phyloP scores from a whole-genome alignment of 2,888 invertebrate genomes.

The Noctua pronuba region DNA sequence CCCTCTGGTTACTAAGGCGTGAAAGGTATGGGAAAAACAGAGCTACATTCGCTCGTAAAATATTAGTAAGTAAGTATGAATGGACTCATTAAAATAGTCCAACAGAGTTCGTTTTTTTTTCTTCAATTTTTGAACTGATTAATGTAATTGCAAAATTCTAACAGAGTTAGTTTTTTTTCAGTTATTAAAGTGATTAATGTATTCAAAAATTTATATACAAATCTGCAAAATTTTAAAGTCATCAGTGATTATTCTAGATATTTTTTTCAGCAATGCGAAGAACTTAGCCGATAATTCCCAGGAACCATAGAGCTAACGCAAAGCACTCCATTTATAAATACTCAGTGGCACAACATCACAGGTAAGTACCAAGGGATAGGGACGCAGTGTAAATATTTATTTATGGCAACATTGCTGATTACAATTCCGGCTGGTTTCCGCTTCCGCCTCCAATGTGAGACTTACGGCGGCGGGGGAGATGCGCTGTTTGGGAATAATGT shows the following conservation, averaged over 20 bases:
- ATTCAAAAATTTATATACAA: neutral
- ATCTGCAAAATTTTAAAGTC: neutral
- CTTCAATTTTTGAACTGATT: no score
- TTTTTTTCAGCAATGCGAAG: neutral
- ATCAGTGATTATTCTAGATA: neutral
- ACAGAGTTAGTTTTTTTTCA: neutral
- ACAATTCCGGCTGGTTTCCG: constrained; percentile 42
- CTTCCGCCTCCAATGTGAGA: constrained; percentile 37
- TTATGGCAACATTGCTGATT: constrained; percentile 62
- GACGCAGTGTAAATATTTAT: constrained; percentile 68
- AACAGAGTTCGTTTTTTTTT: neutral
- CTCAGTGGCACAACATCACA: constrained; percentile 23
- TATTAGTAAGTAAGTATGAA: neutral
- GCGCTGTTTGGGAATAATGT: constrained; percentile 28
- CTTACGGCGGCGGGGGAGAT: constrained; percentile 42
- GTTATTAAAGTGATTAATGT: no score
- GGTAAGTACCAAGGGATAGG: constrained; percentile 38
- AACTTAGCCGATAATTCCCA: neutral
- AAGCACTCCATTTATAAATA: constrained; percentile 30
- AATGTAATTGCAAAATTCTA: no score
- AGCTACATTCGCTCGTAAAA: neutral
- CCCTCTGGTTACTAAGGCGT: neutral
- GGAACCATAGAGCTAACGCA: neutral
- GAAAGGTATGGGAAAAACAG: neutral
- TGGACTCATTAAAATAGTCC: neutral